Conservation (phyloP, 2,888 invertebrate genomes). For the Hyalella azteca region DNA sequence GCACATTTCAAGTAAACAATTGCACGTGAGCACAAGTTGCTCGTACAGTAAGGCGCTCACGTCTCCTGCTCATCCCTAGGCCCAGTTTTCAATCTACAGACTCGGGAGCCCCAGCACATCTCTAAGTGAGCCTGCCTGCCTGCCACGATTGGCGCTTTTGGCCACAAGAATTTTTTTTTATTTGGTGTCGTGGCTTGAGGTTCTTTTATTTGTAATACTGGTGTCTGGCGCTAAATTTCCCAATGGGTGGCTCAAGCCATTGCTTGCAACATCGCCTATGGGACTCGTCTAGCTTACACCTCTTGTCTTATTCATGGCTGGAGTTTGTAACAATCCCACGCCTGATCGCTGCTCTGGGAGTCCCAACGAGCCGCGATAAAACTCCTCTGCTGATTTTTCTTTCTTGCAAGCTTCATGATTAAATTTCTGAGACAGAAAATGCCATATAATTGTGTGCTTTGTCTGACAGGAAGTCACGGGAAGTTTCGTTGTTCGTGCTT, state of each 20-base stretch:
- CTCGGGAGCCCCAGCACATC: neutral
- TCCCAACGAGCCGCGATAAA: neutral
- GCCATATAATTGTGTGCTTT: too few relatives aligned
- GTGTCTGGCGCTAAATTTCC: neutral
- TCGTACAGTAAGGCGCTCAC: neutral
- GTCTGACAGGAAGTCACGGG: too few relatives aligned
- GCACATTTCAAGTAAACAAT: too few relatives aligned
- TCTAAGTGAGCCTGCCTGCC: neutral
- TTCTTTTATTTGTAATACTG: neutral
- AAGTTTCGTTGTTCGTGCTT: too few relatives aligned
- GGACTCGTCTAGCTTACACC: conserved; percentile 3
- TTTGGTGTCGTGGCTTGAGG: neutral
- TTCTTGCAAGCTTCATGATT: too few relatives aligned
- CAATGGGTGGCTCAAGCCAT: conserved; percentile 20
- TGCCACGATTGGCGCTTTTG: neutral
- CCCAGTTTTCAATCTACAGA: neutral
- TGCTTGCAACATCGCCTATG: conserved; percentile 7
- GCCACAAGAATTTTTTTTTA: conserved; percentile 13
- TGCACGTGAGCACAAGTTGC: neutral
- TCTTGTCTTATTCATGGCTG: conserved; percentile 26
- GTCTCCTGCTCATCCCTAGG: neutral
- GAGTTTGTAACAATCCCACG: conserved; percentile 17
- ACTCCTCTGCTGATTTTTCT: neutral
- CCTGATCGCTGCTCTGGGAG: neutral
- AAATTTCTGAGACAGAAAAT: too few relatives aligned